These are phyloP conservation scores for Musca vetustissima DNA, from an alignment of 1,140 invertebrate genomes.

Conservation along the genomic window DNA sequence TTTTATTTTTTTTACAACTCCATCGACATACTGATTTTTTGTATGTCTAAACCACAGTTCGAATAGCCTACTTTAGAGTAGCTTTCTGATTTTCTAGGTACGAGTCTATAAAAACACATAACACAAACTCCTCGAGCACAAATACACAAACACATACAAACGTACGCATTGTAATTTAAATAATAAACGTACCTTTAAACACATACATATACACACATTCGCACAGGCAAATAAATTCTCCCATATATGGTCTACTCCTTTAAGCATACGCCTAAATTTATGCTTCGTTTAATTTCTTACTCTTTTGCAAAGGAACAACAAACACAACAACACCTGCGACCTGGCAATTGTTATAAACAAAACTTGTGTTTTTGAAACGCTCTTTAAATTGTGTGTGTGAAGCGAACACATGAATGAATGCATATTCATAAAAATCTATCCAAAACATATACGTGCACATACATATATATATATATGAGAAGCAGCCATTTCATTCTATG, in stretches of 20 bases:
- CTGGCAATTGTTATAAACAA: conserved; percentile 11
- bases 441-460: neutral
- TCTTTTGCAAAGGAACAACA: conserved; percentile 1
- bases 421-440: neutral
- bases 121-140: neutral
- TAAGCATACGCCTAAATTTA: conserved; percentile 15
- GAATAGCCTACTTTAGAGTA: no score
- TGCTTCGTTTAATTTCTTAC: conserved; percentile 23
- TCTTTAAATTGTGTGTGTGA: conserved; percentile 9
- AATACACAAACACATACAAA: neutral
- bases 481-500: neutral
- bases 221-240: neutral
- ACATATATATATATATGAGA: neutral
- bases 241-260: neutral
- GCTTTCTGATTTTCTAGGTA: no score
- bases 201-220: neutral
- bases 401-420: neutral
- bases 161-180: neutral
- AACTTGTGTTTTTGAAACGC: conserved; percentile 13
- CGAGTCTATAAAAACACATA: no score
- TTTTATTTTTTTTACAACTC: no score
- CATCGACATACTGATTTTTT: no score
- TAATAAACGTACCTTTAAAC: neutral
- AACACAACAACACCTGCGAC: no score
- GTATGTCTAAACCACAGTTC: no score